Evolutionary conservation across 2,888 invertebrate species (phyloP), one percentile per base, ranked within the genome.

Genomic region (Gerris lacustris): DNA sequence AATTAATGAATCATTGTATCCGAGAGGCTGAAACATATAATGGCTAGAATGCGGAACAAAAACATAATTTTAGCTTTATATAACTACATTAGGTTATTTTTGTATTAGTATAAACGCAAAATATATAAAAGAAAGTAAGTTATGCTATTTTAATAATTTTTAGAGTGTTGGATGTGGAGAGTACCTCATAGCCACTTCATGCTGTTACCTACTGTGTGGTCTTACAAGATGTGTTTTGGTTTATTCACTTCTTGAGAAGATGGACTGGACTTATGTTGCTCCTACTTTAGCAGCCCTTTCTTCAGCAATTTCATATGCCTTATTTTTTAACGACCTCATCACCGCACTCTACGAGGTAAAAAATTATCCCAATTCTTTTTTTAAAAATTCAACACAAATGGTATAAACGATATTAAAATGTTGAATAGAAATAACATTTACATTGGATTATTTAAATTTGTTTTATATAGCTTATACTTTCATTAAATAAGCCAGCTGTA

Each of bases 291-390:
- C 78, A 5, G 75, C 76, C 5, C 74, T 75, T 15, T 74, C 76
- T 2, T 78, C 77, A 5, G 70, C 75, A 17, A 74, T 77, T 45
- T 79, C 77, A 64, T 77, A 76, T 45, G 71, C 77, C 15, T 75
- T 80, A 44, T 77, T 79, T 0, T 71, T 80, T 67, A 75, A 79
- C 67, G 79, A 80, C 71, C 75, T 78, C 43, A 78, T 77, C 66
- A 76, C 79, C 15, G 73, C 79, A 18, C 77, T 78, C 74, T 76
- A 77, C 67, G 77, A 78, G 77, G 79, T 80, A 74, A 76, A 71
- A 66, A 31, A 31, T 31, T 31, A 31, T 31, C 31, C 1, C 31
- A 31, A 31, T 31, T 31, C 4, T 31, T 31, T 31, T 31, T 31
- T 31, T 31, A 31, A 31, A 1, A 31, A 31, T 31, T 2, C 31